Percentiles rank a stretch among this genome's conserved stretches.
Conservation (phyloP, 1,140 invertebrate genomes). For the Drosophila willistoni region DNA sequence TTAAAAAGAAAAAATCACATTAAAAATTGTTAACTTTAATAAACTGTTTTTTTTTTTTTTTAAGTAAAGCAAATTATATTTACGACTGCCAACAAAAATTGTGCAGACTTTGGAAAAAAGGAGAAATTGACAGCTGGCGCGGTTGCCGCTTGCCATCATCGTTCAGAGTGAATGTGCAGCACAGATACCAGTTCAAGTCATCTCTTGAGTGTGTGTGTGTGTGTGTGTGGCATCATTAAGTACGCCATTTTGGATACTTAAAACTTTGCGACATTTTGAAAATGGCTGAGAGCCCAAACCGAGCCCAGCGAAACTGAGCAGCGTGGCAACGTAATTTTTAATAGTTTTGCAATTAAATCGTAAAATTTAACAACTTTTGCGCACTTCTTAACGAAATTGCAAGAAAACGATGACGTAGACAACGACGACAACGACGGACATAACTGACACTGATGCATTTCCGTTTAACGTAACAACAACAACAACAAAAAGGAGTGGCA, state of each 20-base stretch:
- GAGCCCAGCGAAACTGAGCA: slow-evolving; percentile 55
- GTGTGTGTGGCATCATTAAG: slow-evolving; percentile 73
- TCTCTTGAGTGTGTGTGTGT: slow-evolving; percentile 43
- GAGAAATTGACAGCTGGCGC: slow-evolving; percentile 1
- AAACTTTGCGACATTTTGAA: slow-evolving; percentile 64
- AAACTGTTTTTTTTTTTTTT: slow-evolving; percentile 60
- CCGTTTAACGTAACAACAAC: slow-evolving; percentile 48
- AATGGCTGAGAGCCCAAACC: slow-evolving; percentile 35
- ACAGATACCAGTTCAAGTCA: slow-evolving; percentile 75
- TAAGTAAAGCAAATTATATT: slow-evolving; percentile 68
- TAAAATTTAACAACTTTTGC: slow-evolving; percentile 82
- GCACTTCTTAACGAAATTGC: slow-evolving; percentile 79
- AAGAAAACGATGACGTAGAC: slow-evolving; percentile 10
- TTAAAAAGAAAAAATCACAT: slow-evolving; percentile 56
- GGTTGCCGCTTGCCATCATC: slow-evolving; percentile 32
- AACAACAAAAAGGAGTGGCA: slow-evolving; percentile 19
- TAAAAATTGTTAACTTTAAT: slow-evolving; percentile 53
- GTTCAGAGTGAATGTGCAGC: slow-evolving; percentile 61
- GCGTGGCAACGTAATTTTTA: slow-evolving; percentile 70
- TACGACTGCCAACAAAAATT: slow-evolving; percentile 62
- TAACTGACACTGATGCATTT: slow-evolving; percentile 80
- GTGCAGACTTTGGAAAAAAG: slow-evolving; percentile 45
- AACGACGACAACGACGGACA: slow-evolving; percentile 29
- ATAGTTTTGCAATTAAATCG: slow-evolving; percentile 82
- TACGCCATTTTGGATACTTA: slow-evolving; percentile 75